These are phyloP conservation scores for Poeciliopsis paucimaculata DNA, from an alignment of 2,797 vertebrate genomes.

Conservation along the genomic window DNA sequence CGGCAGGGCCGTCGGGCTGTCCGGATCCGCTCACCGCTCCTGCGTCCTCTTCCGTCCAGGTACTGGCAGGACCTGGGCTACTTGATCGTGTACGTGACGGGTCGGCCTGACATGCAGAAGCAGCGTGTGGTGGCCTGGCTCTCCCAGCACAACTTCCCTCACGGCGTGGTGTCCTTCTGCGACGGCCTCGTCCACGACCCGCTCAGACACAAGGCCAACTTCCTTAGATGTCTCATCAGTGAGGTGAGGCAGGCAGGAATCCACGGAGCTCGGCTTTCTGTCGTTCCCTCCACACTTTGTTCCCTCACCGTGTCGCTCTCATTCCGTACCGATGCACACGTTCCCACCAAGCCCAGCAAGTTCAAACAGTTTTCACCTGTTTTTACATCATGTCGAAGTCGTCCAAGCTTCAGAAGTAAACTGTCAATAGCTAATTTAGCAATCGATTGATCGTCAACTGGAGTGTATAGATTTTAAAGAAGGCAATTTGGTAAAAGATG, in stretches of 20 bases:
- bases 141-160: slow-evolving; percentile 98
- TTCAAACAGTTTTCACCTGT: neutral
- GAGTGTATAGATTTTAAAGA: too few relatives aligned
- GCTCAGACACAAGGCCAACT: slow-evolving; percentile 96
- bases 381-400: neutral
- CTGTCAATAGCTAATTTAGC: too few relatives aligned
- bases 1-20: neutral
- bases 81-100: slow-evolving; percentile 96
- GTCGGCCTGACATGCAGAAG: slow-evolving; percentile 99
- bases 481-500: too few relatives aligned
- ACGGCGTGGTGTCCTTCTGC: slow-evolving; percentile 96
- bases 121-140: slow-evolving; percentile 98
- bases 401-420: neutral
- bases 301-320: neutral
- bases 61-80: slow-evolving; percentile 99
- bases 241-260: slow-evolving; percentile 77
- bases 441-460: too few relatives aligned
- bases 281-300: neutral
- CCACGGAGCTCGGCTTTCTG: neutral
- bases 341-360: neutral
- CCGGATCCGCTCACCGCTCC: neutral
- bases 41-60: slow-evolving; percentile 62
- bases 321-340: neutral
- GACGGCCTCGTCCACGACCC: slow-evolving; percentile 97
- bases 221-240: slow-evolving; percentile 90